phyloP scores from a whole-genome alignment of 2,113 vertebrate genomes.

The Scortum barcoo region DNA sequence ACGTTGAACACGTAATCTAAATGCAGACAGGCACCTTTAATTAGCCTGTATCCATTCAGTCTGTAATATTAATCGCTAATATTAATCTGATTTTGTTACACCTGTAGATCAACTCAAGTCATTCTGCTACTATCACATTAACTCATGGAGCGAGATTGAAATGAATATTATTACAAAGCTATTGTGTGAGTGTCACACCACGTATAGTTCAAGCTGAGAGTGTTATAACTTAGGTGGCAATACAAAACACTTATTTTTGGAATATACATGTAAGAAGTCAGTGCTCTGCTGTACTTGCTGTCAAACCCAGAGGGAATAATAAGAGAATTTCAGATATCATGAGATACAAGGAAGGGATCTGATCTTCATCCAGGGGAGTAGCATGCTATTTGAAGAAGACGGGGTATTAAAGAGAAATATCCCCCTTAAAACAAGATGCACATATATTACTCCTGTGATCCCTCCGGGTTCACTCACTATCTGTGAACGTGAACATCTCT shows the following conservation, averaged over 20 bases:
- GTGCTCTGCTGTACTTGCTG: neutral
- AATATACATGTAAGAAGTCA: neutral
- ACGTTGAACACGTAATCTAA: neutral
- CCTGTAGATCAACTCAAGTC: constrained; percentile 4
- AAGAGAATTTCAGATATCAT: neutral
- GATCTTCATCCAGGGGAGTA: constrained; percentile 1
- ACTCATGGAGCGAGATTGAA: neutral
- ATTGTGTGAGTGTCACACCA: constrained; percentile 2
- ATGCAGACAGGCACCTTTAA: constrained; percentile 9
- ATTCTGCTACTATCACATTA: constrained; percentile 22
- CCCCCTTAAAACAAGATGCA: neutral
- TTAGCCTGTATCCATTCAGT: neutral
- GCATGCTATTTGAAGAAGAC: neutral
- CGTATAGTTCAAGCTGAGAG: neutral
- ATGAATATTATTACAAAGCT: neutral
- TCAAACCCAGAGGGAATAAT: neutral
- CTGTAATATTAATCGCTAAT: neutral
- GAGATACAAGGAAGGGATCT: neutral
- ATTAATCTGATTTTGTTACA: constrained; percentile 8
- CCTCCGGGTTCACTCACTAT: constrained; percentile 8
- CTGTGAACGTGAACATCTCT: constrained; percentile 6
- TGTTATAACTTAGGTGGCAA: neutral
- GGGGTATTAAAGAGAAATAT: constrained; percentile 2
- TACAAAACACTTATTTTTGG: neutral
- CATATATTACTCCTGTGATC: constrained; percentile 10